Conservation (phyloP, 2,113 vertebrate species). For the Monopterus albus region DNA sequence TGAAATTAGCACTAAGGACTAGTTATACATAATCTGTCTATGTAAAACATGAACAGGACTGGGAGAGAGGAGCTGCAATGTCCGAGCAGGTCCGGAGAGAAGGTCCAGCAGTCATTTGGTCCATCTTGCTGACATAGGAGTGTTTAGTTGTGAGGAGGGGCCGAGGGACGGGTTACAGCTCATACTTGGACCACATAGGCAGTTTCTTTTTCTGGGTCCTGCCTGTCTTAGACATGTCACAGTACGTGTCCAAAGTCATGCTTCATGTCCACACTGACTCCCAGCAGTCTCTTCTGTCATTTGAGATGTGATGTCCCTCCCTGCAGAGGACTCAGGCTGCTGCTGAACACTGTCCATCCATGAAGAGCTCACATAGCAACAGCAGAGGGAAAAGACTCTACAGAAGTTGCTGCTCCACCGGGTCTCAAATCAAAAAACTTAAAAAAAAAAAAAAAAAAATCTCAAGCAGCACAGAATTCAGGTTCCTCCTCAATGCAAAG, state of each 20-base stretch:
- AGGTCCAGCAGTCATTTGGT: conserved; percentile 45
- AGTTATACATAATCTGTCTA: conserved; percentile 70
- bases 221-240: not conserved
- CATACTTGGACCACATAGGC: not conserved
- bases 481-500: conserved; percentile 34
- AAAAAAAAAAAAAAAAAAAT: no score
- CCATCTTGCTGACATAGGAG: conserved; percentile 43
- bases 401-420: not conserved
- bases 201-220: conserved; percentile 6
- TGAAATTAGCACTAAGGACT: conserved; percentile 71
- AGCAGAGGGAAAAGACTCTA: not conserved
- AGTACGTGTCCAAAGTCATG: conserved; percentile 10
- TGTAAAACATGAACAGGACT: conserved; percentile 71
- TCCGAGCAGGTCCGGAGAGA: conserved; percentile 15
- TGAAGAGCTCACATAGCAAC: not conserved
- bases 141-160: conserved; percentile 31
- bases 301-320: not conserved
- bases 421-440: conserved; percentile 2
- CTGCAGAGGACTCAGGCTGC: not conserved
- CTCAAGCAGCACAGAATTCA: conserved; percentile 50
- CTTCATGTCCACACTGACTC: not conserved
- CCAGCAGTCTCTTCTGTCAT: not conserved
- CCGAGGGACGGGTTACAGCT: not conserved
- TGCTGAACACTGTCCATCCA: not conserved
- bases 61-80: conserved; percentile 2